Conservation (phyloP, 2,888 invertebrate species). For the Leuctra nigra region DNA sequence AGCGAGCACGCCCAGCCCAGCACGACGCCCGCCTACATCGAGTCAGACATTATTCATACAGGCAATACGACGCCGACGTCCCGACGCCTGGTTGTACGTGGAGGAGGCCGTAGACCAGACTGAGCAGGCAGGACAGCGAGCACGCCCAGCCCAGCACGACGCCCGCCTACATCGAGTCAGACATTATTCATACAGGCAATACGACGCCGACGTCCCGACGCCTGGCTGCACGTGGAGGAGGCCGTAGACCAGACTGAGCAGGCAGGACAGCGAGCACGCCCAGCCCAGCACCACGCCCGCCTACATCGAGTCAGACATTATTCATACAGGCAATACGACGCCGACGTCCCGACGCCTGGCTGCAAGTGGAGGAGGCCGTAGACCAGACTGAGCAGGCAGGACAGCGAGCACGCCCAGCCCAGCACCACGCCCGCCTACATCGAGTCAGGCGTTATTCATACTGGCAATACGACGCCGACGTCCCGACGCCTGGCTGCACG, state of each 20-base stretch:
- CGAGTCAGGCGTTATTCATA: conserved; percentile 75
- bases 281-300: conserved; percentile 67
- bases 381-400: conserved; percentile 62
- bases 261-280: conserved; percentile 56
- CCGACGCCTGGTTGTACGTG: conserved; percentile 59
- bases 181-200: no score
- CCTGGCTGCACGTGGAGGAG: conserved; percentile 64
- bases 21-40: conserved; percentile 64
- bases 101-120: conserved; percentile 73
- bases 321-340: no score
- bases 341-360: conserved; percentile 60
- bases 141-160: conserved; percentile 63
- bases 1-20: conserved; percentile 63
- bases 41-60: no score
- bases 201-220: conserved; percentile 64
- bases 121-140: conserved; percentile 58
- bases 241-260: conserved; percentile 71
- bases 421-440: conserved; percentile 66
- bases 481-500: conserved; percentile 57
- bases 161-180: conserved; percentile 71
- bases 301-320: conserved; percentile 72
- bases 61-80: conserved; percentile 69
- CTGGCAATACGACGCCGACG: conserved; percentile 75
- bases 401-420: conserved; percentile 59
- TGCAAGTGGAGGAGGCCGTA: conserved; percentile 71